Conservation (phyloP, 2,888 invertebrate genomes). For the Coremacera marginata region DNA sequence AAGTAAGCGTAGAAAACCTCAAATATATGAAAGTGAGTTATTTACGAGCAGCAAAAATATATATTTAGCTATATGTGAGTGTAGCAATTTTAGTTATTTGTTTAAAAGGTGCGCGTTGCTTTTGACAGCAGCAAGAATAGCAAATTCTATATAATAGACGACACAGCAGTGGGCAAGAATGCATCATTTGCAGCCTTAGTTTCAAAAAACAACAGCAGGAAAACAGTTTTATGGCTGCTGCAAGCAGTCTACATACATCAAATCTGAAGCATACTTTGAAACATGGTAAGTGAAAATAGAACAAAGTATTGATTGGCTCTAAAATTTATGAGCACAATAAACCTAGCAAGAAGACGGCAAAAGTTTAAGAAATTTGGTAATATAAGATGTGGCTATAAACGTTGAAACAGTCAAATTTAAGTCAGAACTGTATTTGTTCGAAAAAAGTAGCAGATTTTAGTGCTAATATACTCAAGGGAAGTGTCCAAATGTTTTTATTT, state of each 20-base stretch:
- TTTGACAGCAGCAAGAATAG: slow-evolving; percentile 1
- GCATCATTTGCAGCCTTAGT: not conserved
- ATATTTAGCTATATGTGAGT: not conserved
- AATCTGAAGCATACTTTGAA: not conserved
- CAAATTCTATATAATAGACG: not conserved
- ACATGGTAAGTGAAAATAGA: no score
- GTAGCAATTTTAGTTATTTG: slow-evolving; percentile 15
- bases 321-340: no score
- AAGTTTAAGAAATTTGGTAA: no score
- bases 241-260: not conserved
- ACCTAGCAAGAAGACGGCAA: no score
- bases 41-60: slow-evolving; percentile 2
- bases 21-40: slow-evolving; percentile 12
- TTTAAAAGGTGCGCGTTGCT: not conserved
- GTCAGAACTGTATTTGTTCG: not conserved
- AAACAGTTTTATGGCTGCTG: not conserved
- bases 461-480: not conserved
- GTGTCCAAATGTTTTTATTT: not conserved
- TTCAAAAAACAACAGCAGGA: not conserved
- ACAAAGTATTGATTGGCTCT: no score
- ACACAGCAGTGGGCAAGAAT: not conserved
- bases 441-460: not conserved
- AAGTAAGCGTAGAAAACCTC: not conserved
- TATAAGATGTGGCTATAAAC: no score
- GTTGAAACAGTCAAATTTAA: no score